Conservation (phyloP, 1,140 invertebrate genomes). For the Pseudomyrmex gracilis region DNA sequence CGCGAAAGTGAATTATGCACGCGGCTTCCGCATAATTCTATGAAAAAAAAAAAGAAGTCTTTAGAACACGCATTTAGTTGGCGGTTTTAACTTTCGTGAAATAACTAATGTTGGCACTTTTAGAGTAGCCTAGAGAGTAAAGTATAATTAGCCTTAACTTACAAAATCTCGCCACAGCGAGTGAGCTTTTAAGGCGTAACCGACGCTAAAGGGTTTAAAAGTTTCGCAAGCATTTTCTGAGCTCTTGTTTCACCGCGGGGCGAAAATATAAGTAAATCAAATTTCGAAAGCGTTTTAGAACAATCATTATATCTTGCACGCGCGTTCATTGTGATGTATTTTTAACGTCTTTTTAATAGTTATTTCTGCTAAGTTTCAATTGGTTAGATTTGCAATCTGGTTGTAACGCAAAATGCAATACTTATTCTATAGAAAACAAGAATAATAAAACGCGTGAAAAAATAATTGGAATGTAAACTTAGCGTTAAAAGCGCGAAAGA, state of each 20-base stretch:
- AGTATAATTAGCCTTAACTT: constrained; percentile 59
- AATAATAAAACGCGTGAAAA: no score
- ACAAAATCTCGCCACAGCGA: constrained; percentile 47
- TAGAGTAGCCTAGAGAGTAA: constrained; percentile 41
- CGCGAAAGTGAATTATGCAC: constrained; percentile 28
- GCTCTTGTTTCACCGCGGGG: constrained; percentile 34
- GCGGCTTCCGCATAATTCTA: constrained; percentile 33
- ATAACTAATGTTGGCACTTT: constrained; percentile 58
- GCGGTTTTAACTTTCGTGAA: constrained; percentile 34
- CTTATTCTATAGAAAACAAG: no score
- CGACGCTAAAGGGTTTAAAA: constrained; percentile 54
- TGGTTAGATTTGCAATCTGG: constrained; percentile 11
- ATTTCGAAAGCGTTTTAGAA: constrained; percentile 45
- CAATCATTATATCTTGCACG: constrained; percentile 1
- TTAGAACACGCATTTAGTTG: constrained; percentile 24
- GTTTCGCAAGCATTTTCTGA: constrained; percentile 43
- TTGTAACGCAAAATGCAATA: no score
- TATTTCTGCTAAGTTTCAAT: constrained; percentile 7
- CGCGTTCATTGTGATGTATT: constrained; percentile 15
- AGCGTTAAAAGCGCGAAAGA: no score
- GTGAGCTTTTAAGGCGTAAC: constrained; percentile 56
- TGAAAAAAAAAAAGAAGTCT: constrained; percentile 20
- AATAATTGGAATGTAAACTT: no score
- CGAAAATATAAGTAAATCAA: constrained; percentile 50
- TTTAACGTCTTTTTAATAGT: background rate